Conservation (phyloP, 2,113 vertebrate species). For the Leptobrachium leishanense region DNA sequence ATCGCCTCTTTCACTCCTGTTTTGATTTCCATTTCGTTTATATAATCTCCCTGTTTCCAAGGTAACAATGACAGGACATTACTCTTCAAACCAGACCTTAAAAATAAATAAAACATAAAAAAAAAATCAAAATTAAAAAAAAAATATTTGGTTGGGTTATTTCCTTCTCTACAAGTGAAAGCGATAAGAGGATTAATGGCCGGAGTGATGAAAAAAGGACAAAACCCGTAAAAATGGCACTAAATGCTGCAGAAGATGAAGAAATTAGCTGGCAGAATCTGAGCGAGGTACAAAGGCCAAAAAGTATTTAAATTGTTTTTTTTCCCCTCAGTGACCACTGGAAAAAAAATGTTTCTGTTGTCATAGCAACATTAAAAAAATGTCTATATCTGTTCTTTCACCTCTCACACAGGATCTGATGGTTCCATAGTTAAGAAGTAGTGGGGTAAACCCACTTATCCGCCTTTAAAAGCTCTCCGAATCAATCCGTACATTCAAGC, state of each 20-base stretch:
- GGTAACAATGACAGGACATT: slow-evolving; percentile 56
- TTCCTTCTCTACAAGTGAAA: slow-evolving; percentile 23
- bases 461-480: slow-evolving; percentile 47
- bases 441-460: slow-evolving; percentile 43
- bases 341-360: slow-evolving; percentile 23
- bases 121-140: slow-evolving; percentile 20
- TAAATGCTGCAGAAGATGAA: background rate
- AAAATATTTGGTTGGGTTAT: slow-evolving; percentile 31
- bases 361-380: slow-evolving; percentile 12
- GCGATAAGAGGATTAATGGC: slow-evolving; percentile 30
- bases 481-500: slow-evolving; percentile 39
- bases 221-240: background rate
- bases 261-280: background rate
- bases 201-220: background rate
- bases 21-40: slow-evolving; percentile 59
- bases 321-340: too few relatives aligned
- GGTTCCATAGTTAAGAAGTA: slow-evolving; percentile 39
- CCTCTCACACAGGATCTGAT: slow-evolving; percentile 1
- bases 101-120: slow-evolving; percentile 35
- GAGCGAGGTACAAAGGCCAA: background rate
- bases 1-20: slow-evolving; percentile 39
- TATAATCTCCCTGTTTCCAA: slow-evolving; percentile 57
- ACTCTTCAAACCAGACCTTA: slow-evolving; percentile 50
- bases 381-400: background rate
- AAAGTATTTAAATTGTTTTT: background rate